Conservation (phyloP, 2,797 vertebrate species). For the Chromis chromis region DNA sequence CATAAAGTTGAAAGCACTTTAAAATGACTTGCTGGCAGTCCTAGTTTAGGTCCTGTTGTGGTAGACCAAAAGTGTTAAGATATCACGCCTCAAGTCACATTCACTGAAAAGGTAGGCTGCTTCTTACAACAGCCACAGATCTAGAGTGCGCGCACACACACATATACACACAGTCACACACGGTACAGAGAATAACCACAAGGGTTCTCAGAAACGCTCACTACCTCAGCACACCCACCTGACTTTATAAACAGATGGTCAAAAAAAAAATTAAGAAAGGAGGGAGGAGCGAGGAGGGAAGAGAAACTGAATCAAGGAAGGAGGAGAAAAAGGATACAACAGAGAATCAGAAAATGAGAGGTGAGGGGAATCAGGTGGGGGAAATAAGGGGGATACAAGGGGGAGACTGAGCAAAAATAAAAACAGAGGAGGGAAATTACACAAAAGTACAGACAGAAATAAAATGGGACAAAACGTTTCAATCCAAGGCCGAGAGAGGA, state of each 20-base stretch:
- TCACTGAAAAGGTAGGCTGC: constrained; percentile 72
- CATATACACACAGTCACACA: constrained; percentile 10
- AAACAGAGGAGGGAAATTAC: constrained; percentile 33
- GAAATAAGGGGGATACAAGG: neutral
- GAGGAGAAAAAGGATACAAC: neutral
- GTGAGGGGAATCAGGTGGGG: constrained; percentile 38
- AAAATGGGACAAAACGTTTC: neutral
- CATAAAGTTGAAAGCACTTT: neutral
- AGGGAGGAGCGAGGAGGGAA: neutral
- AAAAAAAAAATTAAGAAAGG: constrained; percentile 45
- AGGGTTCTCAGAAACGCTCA: constrained; percentile 77
- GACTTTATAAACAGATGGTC: constrained; percentile 68
- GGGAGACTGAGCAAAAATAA: neutral
- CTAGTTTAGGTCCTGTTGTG: constrained; percentile 46
- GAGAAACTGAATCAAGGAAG: constrained; percentile 29
- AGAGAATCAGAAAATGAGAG: constrained; percentile 28
- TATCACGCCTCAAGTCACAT: constrained; percentile 51
- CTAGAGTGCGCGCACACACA: neutral
- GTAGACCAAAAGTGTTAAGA: constrained; percentile 52
- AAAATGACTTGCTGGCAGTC: constrained; percentile 8
- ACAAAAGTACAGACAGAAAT: neutral
- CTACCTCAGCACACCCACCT: constrained; percentile 68
- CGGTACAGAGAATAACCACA: constrained; percentile 67
- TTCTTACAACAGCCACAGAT: constrained; percentile 69
- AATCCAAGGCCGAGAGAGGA: neutral